Base-by-base conservation (phyloP, 2,797 vertebrate genomes). In the Tiaroga cobitis region DNA sequence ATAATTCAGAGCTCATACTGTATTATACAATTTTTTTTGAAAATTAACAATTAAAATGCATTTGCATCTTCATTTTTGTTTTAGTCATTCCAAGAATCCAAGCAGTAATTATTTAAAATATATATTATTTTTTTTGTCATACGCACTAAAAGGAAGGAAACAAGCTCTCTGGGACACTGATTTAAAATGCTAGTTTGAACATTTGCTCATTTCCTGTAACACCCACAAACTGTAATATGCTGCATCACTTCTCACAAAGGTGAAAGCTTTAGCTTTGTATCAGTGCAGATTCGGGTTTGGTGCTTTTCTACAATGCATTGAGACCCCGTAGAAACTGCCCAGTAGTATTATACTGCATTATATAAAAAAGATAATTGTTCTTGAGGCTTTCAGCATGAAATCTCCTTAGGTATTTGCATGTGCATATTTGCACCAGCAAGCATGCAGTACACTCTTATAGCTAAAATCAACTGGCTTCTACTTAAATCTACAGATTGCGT, bases 381-480 rank as follows among this genome's bases (percentile, higher is more conserved):
- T 32, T 75, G 82, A 87, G 84, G 80, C 84, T 76, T 87, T 81
- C 43, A 89, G 73, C 78, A 51, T 80, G 84, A 93, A 94, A 93
- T 88, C 90, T 83, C 83, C 90, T 92, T 87, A 86, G 24, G 78
- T 54, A 80, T 86, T 80, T 56, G 32, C 54, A 56, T 4, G 77
- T 81, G 80, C 49, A 67, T 69, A 79, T 65, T n/a, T 85, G 81
- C 88, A 89, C 87, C 87, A 83, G 87, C 91, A 82, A 39, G 86
- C 11, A 51, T 49, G 51, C 77, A 83, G 84, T 24, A 5, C 11
- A 56, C 56, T 82, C 9, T 49, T 29, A 65, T 39, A 61, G 37
- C 32, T 61, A 29, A 72, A 72, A 46, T 72, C 37, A n/a, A 46
- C 39, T 15, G 61, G 24, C 5, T 29, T 43, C 26, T 29, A 41